Base-by-base conservation (phyloP, 2,888 invertebrate species). In the Pammene fasciana region DNA sequence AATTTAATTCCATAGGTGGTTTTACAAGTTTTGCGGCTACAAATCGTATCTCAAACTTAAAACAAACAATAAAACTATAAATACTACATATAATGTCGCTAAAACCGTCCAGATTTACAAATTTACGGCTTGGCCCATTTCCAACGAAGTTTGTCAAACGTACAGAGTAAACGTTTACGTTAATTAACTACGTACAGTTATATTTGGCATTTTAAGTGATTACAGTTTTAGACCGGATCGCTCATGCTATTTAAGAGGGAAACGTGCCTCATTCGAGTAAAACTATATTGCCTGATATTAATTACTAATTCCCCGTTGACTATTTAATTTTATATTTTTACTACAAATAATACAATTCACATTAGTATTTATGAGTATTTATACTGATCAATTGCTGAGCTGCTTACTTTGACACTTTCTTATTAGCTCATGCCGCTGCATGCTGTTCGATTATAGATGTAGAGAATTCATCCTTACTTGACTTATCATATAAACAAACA, bases 61-160 rank as follows among this genome's bases (percentile, higher is more conserved):
- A 50, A 43, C 18, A 18, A 54, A 67, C 54, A 18, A 34, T 46
- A 60, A 60, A 67, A 7, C 36, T 52, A 59, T 57, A 45, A 68
- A 57, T 64, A 52, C 36, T 57, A 43, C 52, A 57, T 45, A 64
- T 52, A 50, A 68, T 64, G 57, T 59, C 57, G 57, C 68, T 65
- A 50, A 68, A 38, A 57, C 52, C 56, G 62, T 57, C 34, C 34
- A 13, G 48, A 45, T 64, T 68, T 38, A 50, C 52, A 18, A 34
- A 18, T 57, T 68, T 48, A 68, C 62, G 56, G 14, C 34, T 68
- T 68, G 68, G 68, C 57, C 64, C 13, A 26, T 36, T 46, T 57
- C 68, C 68, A 68, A 64, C 38, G 61, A 61, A 62, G 45, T 65
- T 50, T 59, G 68, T 65, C 68, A 59, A 68, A 52, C 50, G 13